phyloP scores from a whole-genome alignment of 2,113 vertebrate genomes.

The Phyllostomus discolor region DNA sequence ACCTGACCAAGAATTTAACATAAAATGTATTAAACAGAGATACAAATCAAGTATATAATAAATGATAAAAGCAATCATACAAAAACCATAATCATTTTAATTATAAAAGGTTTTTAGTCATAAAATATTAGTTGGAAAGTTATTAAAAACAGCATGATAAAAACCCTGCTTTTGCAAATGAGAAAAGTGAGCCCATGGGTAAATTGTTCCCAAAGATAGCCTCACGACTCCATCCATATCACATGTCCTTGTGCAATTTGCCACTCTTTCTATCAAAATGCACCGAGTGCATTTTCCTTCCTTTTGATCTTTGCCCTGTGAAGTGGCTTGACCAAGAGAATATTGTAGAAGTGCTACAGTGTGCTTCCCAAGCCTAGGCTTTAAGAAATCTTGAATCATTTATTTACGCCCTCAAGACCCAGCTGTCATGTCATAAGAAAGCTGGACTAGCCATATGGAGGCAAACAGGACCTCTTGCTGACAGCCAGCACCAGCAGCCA shows the following conservation, averaged over 20 bases:
- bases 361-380: background rate
- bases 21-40: background rate
- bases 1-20: background rate
- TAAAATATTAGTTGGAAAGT: background rate
- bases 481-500: background rate
- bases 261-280: background rate
- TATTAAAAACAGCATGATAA: background rate
- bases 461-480: background rate
- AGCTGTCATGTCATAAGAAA: background rate
- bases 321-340: background rate
- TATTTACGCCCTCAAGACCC: background rate
- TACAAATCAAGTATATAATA: background rate
- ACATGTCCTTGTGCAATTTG: background rate
- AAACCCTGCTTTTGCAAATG: background rate
- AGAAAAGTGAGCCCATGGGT: background rate
- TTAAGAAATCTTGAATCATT: background rate
- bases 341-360: background rate
- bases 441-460: background rate
- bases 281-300: background rate
- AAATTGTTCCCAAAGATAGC: background rate
- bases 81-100: background rate
- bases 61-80: background rate
- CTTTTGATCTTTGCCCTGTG: background rate
- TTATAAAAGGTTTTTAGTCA: background rate
- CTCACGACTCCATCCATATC: background rate